Evolutionary conservation across 2,888 invertebrate genomes (phyloP), one percentile per base, ranked within the genome.

Genomic region (Tiphia femorata): DNA sequence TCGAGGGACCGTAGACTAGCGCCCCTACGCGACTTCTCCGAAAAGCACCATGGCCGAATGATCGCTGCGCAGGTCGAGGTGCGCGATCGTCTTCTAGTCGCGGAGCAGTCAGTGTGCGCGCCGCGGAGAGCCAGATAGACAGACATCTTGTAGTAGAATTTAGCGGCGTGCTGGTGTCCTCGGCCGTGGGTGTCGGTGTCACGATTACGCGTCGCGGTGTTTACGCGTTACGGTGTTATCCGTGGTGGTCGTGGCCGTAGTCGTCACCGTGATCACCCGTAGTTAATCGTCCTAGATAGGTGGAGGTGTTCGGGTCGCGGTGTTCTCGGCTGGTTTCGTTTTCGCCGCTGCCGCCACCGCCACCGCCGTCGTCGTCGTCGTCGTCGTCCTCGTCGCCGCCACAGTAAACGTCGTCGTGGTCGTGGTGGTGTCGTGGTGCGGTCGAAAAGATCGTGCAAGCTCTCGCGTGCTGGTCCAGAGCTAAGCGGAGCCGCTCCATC

Each of bases 111-210:
- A 80, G 78, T 80, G 79, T 77, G 78, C 79, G 77, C 75, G 75
- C 75, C 77, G 78, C 76, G 77, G 75, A 78, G 73, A 67, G 70
- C 71, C 59, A 71, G 67, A 67, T 52, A 70, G 73, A 77, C 80
- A 76, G 80, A 79, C 79, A 81, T 81, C 79, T 81, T 81, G 80
- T 80, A 76, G 79, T 78, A 78, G 80, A 80, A 76, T 80, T 78
- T 79, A 79, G 81, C 77, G 77, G 76, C 75, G 80, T 77, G 77
- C 74, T 72, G 73, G n/a, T n/a, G n/a, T n/a, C 62, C 62, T 76
- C 75, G 75, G 68, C 64, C 64, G 77, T 75, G 76, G 71, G 71
- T 70, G 68, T 69, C 68, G 67, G 67, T 66, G 71, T 65, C 64
- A 59, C 59, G 62, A 64, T 51, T 51, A 61, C 69, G 71, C 69